Percentiles rank a stretch among this genome's conserved stretches.
Evolutionary conservation across 2,113 vertebrate genomes (phyloP).

Genomic region (Planiliza haematocheilus): DNA sequence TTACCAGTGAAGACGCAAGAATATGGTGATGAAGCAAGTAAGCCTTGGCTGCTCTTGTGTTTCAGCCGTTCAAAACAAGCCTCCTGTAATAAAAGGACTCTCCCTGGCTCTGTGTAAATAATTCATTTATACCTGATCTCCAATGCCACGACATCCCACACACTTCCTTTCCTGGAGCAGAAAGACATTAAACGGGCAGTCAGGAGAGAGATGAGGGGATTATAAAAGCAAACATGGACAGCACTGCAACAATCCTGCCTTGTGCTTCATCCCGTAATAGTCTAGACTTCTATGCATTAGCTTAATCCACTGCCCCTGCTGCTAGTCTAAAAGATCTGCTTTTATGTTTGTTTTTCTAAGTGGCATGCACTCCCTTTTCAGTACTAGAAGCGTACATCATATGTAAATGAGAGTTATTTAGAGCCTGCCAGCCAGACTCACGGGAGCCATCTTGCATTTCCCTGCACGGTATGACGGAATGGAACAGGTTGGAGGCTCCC

Average conservation of each 20-base stretch:
- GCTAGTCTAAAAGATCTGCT: not conserved
- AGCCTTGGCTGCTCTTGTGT: slow-evolving; percentile 31
- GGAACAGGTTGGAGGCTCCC: slow-evolving; percentile 39
- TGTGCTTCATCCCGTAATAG: slow-evolving; percentile 10
- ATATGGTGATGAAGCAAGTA: slow-evolving; percentile 22
- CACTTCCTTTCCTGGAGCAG: slow-evolving; percentile 30
- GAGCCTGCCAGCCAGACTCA: slow-evolving; percentile 46
- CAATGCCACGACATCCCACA: slow-evolving; percentile 44
- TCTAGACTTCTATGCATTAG: slow-evolving; percentile 21
- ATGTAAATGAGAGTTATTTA: slow-evolving; percentile 36
- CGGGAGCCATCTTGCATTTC: slow-evolving; percentile 51
- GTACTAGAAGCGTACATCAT: slow-evolving; percentile 30
- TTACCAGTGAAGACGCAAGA: slow-evolving; percentile 6
- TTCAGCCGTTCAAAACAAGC: slow-evolving; percentile 36
- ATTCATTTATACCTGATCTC: slow-evolving; percentile 53
- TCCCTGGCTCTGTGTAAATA: slow-evolving; percentile 36
- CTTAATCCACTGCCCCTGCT: slow-evolving; percentile 15
- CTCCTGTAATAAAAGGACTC: slow-evolving; percentile 28
- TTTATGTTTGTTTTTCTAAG: slow-evolving; percentile 6
- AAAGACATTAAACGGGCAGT: slow-evolving; percentile 36
- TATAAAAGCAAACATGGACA: slow-evolving; percentile 33
- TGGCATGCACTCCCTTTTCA: slow-evolving; percentile 15
- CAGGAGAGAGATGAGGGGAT: slow-evolving; percentile 5
- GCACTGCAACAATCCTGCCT: not conserved
- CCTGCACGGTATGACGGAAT: slow-evolving; percentile 33